A percentile compares a stretch with the other conserved stretches of the same genome.
Conservation (phyloP, 2,113 vertebrate species). For the Brevimyrus niger region DNA sequence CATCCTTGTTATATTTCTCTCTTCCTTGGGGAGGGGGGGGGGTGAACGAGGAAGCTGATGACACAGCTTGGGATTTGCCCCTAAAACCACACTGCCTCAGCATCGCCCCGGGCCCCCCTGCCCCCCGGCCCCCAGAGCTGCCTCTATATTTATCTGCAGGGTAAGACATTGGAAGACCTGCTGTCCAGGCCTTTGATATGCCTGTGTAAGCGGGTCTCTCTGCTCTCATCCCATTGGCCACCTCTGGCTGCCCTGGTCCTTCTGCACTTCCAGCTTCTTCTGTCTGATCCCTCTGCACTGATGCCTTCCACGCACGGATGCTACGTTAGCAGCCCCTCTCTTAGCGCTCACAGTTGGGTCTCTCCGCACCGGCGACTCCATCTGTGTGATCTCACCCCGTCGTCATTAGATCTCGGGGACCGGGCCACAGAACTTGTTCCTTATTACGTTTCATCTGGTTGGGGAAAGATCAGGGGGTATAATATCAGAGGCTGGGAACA, state of each 20-base stretch:
- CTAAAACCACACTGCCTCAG: background rate
- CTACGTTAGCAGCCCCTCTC: background rate
- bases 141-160: constrained; percentile 3
- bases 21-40: background rate
- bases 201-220: background rate
- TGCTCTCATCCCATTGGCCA: background rate
- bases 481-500: background rate
- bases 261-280: background rate
- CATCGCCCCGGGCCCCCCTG: background rate
- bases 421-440: background rate
- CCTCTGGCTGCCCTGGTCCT: background rate
- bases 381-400: background rate
- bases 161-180: background rate
- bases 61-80: constrained; percentile 8
- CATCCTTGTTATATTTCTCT: background rate
- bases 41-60: constrained; percentile 9
- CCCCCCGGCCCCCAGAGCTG: background rate
- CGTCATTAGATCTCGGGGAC: background rate
- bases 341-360: background rate
- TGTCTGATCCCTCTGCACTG: background rate
- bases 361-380: background rate
- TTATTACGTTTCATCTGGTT: background rate
- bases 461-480: background rate
- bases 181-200: background rate
- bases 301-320: background rate